Percentiles rank a stretch among this genome's conserved stretches.
These are phyloP conservation scores for Nerophis lumbriciformis DNA, from an alignment of 2,113 vertebrate species.

Conservation along the genomic window DNA sequence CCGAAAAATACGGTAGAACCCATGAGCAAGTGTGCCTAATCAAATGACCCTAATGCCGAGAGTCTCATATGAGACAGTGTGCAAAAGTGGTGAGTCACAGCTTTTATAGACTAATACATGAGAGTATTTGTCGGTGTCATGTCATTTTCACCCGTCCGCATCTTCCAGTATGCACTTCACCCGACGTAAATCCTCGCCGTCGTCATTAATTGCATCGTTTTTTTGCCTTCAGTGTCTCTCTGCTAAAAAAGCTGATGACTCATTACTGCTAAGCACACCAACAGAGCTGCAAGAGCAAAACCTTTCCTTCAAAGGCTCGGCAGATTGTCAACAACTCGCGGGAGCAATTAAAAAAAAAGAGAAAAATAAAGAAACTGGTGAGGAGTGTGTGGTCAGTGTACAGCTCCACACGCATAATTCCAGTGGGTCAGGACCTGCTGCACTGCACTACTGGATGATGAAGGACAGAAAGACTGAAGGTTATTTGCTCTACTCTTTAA, in stretches of 20 bases:
- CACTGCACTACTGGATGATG: slow-evolving; percentile 1
- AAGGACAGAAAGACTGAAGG: slow-evolving; percentile 18
- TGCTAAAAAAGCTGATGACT: slow-evolving; percentile 30
- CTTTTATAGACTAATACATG: neutral
- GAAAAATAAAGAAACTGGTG: slow-evolving; percentile 20
- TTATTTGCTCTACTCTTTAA: neutral
- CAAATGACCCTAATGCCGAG: no score
- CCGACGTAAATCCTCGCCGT: slow-evolving; percentile 13
- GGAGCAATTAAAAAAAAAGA: slow-evolving; percentile 47
- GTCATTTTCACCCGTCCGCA: slow-evolving; percentile 14
- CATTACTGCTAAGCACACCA: slow-evolving; percentile 47
- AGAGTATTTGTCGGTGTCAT: neutral
- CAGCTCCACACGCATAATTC: neutral
- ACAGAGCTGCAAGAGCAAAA: slow-evolving; percentile 30
- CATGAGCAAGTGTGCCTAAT: no score
- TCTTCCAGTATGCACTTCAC: slow-evolving; percentile 8
- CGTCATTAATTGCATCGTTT: slow-evolving; percentile 22
- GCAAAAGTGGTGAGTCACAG: neutral
- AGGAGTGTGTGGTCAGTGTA: slow-evolving; percentile 19
- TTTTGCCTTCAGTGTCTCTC: slow-evolving; percentile 16
- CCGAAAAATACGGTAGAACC: no score
- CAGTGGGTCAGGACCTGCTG: slow-evolving; percentile 33
- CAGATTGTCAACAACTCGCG: slow-evolving; percentile 40
- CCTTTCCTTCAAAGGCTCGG: slow-evolving; percentile 50
- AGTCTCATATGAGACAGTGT: no score